phyloP scores from a whole-genome alignment of 1,140 invertebrate species.

The Macrobrachium nipponense region DNA sequence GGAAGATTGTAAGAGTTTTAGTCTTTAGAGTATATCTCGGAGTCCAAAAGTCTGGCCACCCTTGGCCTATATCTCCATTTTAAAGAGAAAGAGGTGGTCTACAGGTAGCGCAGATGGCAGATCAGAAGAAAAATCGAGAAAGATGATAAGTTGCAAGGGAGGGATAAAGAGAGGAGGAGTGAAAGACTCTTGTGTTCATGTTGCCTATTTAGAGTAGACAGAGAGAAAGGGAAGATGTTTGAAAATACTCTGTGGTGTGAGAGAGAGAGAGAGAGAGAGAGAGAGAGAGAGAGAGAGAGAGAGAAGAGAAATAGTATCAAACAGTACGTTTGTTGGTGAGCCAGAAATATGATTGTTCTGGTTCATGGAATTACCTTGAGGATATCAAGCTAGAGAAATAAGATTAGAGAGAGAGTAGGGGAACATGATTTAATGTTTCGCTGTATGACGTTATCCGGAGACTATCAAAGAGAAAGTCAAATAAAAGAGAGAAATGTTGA shows the following conservation, averaged over 20 bases:
- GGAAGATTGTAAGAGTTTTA: no score
- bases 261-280: constrained; percentile 1
- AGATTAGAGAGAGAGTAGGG: background rate
- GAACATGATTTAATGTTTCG: no score
- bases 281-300: constrained; percentile 13
- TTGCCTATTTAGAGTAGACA: no score
- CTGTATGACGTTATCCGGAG: no score
- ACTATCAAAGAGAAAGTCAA: no score
- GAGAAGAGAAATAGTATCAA: background rate
- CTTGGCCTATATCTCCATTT: no score
- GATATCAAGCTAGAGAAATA: background rate
- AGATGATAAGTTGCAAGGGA: background rate
- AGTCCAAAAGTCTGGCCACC: no score
- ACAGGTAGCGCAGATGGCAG: background rate
- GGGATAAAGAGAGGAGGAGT: constrained; percentile 3
- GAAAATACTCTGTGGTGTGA: background rate
- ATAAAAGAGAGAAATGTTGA: no score
- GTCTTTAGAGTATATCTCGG: no score
- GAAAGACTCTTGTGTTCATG: background rate
- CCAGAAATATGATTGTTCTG: no score
- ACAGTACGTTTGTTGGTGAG: no score
- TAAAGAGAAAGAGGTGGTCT: background rate
- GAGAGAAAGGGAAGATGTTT: background rate
- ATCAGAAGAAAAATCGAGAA: background rate
- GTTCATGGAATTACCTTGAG: no score